Evolutionary conservation across 2,113 vertebrate species (phyloP).

Genomic region (Daubentonia madagascariensis): DNA sequence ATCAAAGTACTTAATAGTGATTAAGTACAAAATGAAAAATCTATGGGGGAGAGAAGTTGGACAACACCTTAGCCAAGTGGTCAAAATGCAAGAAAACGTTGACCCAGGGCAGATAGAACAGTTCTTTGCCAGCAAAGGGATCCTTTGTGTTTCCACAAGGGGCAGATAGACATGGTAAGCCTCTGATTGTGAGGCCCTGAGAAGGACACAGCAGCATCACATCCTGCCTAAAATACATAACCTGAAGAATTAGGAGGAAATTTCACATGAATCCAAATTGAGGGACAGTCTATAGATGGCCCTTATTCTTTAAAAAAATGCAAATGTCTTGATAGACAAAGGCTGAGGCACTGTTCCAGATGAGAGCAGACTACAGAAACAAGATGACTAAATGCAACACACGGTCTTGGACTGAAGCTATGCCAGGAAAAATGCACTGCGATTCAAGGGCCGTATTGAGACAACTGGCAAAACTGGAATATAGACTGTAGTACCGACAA

Average conservation of each 20-base stretch:
- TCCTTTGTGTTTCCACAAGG: no score
- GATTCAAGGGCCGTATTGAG: not conserved
- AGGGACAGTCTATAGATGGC: not conserved
- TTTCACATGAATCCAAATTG: not conserved
- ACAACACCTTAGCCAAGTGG: not conserved
- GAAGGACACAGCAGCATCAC: not conserved
- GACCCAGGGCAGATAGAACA: not conserved
- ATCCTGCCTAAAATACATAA: not conserved
- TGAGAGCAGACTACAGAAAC: not conserved
- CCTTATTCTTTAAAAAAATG: not conserved
- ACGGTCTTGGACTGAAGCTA: not conserved
- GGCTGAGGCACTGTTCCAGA: not conserved
- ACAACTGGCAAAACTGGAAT: not conserved
- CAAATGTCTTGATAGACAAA: not conserved
- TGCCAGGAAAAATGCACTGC: not conserved
- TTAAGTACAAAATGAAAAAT: not conserved
- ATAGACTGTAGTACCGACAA: not conserved
- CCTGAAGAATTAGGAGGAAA: not conserved
- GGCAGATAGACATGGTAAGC: not conserved
- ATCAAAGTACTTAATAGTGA: not conserved
- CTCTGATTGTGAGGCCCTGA: fast-evolving
- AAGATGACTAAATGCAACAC: no score
- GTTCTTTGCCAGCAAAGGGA: no score
- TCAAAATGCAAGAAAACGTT: not conserved
- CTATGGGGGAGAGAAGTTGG: not conserved